These are phyloP conservation scores for Athalia circularis DNA, from an alignment of 2,888 invertebrate species.

Conservation along the genomic window DNA sequence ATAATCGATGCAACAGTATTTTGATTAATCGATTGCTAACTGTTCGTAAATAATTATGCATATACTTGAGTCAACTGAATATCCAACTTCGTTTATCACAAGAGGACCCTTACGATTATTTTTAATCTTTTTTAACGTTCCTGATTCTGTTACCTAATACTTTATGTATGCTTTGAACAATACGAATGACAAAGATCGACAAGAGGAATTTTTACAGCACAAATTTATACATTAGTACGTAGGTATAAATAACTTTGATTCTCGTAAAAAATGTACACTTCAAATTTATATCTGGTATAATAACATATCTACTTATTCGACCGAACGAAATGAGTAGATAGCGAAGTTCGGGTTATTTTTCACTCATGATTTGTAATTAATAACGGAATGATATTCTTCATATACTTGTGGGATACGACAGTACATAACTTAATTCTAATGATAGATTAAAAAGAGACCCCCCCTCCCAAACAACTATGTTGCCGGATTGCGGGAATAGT, in stretches of 20 bases:
- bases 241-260: slow-evolving; percentile 47
- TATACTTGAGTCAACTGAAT: background rate
- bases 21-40: background rate
- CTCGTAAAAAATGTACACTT: slow-evolving; percentile 46
- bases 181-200: slow-evolving; percentile 1
- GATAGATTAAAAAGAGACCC: slow-evolving; percentile 1
- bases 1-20: background rate
- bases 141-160: background rate
- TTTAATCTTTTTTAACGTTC: slow-evolving; percentile 1
- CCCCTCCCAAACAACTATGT: background rate
- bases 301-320: background rate
- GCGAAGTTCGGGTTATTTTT: background rate
- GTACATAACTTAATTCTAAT: slow-evolving; percentile 3
- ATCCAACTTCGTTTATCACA: slow-evolving; percentile 39
- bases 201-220: slow-evolving; percentile 32
- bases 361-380: background rate
- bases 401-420: background rate
- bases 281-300: background rate
- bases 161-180: background rate
- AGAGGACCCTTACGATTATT: slow-evolving; percentile 21
- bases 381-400: too few species aligned
- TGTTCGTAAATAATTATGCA: slow-evolving; percentile 9
- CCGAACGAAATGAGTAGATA: background rate
- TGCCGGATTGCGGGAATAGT: background rate
- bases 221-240: slow-evolving; percentile 24